Evolutionary conservation across 2,888 invertebrate species (phyloP).

Genomic region (Volucella zonaria): DNA sequence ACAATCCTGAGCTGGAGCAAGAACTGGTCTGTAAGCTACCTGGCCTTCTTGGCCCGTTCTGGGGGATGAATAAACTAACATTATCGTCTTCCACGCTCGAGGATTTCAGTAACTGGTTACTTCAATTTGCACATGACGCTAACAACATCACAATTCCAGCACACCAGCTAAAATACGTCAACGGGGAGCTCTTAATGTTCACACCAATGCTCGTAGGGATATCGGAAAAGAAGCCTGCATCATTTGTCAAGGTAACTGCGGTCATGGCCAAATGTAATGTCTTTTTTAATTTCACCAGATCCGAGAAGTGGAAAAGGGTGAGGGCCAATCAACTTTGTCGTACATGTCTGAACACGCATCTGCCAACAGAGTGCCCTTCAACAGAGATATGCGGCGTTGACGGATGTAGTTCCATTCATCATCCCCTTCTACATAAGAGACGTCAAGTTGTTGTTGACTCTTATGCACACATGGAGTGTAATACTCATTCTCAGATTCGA

Average conservation of each 20-base stretch:
- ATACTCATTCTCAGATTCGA: neutral
- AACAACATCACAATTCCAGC: conserved; percentile 43
- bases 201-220: neutral
- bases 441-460: neutral
- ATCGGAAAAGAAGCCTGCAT: conserved; percentile 15
- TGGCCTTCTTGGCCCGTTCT: conserved; percentile 24
- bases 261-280: conserved; percentile 18
- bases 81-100: conserved; percentile 38
- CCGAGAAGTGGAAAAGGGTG: no score
- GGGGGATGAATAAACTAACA: conserved; percentile 63
- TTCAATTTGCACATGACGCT: conserved; percentile 53
- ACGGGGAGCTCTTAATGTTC: conserved; percentile 50
- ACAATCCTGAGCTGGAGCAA: no score
- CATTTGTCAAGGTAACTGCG: conserved; percentile 43
- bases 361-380: conserved; percentile 21
- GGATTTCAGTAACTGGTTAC: conserved; percentile 51
- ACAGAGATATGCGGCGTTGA: conserved; percentile 40
- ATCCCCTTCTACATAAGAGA: conserved; percentile 54
- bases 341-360: conserved; percentile 41
- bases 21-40: no score
- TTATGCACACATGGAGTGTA: neutral
- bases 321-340: conserved; percentile 51
- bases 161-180: conserved; percentile 15
- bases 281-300: conserved; percentile 22
- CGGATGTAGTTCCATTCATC: conserved; percentile 31